These are phyloP conservation scores for Galerucella calmariensis DNA, from an alignment of 2,888 invertebrate species.

Conservation along the genomic window DNA sequence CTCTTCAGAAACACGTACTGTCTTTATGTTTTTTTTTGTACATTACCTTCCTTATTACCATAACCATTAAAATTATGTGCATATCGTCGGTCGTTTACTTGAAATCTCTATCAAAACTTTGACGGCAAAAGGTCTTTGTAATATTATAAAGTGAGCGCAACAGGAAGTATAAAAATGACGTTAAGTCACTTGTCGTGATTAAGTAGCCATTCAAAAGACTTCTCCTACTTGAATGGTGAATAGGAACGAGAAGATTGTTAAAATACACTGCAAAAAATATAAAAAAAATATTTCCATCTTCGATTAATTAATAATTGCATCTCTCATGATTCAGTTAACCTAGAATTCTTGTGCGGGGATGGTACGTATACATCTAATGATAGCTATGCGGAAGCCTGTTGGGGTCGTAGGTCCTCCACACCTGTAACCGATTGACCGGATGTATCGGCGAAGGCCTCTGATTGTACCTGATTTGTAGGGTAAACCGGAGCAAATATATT, in stretches of 20 bases:
- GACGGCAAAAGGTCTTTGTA: slow-evolving; percentile 38
- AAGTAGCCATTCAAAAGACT: slow-evolving; percentile 34
- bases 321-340: slow-evolving; percentile 49
- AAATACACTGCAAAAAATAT: background rate
- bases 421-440: slow-evolving; percentile 61
- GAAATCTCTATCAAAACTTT: slow-evolving; percentile 40
- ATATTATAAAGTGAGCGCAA: slow-evolving; percentile 27
- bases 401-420: slow-evolving; percentile 61
- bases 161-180: slow-evolving; percentile 44
- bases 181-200: slow-evolving; percentile 33
- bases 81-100: slow-evolving; percentile 29
- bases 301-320: background rate
- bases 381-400: slow-evolving; percentile 61
- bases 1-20: background rate
- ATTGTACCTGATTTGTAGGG: background rate
- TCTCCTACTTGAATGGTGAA: slow-evolving; percentile 29
- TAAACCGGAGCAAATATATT: background rate
- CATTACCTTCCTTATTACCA: slow-evolving; percentile 26
- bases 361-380: slow-evolving; percentile 46
- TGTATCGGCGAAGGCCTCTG: slow-evolving; percentile 39
- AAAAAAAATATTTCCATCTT: background rate
- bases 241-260: slow-evolving; percentile 11
- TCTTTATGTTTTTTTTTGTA: background rate
- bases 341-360: slow-evolving; percentile 46
- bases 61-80: slow-evolving; percentile 29